Conservation (phyloP, 2,797 vertebrate species). For the Sciurus vulgaris region DNA sequence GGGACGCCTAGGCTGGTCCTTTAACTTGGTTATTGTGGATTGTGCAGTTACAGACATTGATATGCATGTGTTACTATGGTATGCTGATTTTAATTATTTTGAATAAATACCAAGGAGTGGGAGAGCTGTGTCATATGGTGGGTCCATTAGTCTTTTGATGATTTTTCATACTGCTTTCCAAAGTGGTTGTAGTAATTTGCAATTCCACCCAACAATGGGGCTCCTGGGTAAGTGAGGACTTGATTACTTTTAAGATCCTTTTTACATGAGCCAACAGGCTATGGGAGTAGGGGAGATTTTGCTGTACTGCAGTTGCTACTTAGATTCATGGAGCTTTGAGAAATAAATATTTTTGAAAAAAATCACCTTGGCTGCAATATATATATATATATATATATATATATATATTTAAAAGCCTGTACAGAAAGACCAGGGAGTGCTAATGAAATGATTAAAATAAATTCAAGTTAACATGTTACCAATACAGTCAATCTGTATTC, state of each 20-base stretch:
- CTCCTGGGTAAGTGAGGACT: slow-evolving; percentile 2
- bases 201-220: neutral
- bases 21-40: too few species aligned
- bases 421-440: neutral
- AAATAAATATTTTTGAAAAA: slow-evolving; percentile 37
- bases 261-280: neutral
- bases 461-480: neutral
- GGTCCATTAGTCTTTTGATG: too few species aligned
- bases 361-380: neutral
- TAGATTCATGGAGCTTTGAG: slow-evolving; percentile 16
- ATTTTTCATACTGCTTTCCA: too few species aligned
- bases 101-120: too few species aligned
- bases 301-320: neutral
- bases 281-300: neutral
- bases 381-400: neutral
- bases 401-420: neutral
- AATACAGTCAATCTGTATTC: neutral
- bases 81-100: too few species aligned
- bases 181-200: too few species aligned
- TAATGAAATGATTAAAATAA: neutral
- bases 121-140: too few species aligned
- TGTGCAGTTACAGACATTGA: too few species aligned
- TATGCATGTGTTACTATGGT: too few species aligned
- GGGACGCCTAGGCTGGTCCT: too few species aligned
- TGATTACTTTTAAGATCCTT: neutral